These are phyloP conservation scores for Drosophila aldrichi DNA, from an alignment of 2,888 invertebrate genomes.

Conservation along the genomic window DNA sequence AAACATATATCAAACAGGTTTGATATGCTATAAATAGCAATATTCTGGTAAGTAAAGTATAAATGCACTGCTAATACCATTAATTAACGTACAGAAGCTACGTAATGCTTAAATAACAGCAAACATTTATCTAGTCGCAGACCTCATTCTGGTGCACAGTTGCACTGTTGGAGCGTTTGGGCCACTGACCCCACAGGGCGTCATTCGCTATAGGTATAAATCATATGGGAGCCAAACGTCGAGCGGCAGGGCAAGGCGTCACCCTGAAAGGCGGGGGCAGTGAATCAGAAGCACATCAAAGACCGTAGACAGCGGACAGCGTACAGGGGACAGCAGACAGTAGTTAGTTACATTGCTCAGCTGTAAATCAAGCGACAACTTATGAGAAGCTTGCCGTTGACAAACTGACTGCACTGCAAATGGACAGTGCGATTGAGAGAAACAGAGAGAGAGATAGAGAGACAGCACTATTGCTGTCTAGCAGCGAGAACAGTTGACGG, in stretches of 20 bases:
- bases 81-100: conserved; percentile 1
- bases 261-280: not conserved
- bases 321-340: conserved; percentile 18
- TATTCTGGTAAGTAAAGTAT: not conserved
- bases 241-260: conserved; percentile 1
- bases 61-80: not conserved
- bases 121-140: not conserved
- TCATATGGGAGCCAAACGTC: conserved; percentile 18
- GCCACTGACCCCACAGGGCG: conserved; percentile 46
- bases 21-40: not conserved
- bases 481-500: conserved; percentile 4
- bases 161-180: conserved; percentile 24
- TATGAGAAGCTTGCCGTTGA: conserved; percentile 49
- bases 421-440: conserved; percentile 17
- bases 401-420: conserved; percentile 49
- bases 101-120: conserved; percentile 4
- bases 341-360: conserved; percentile 41
- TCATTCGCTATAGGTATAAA: conserved; percentile 41
- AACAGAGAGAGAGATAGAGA: conserved; percentile 5
- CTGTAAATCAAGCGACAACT: conserved; percentile 54
- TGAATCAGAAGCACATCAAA: conserved; percentile 41
- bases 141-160: not conserved
- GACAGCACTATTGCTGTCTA: not conserved
- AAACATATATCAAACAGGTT: no score
- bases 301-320: not conserved